Evolutionary conservation across 2,113 vertebrate genomes (phyloP), one percentile per base, ranked within the genome.

Genomic region (Willisornis vidua): DNA sequence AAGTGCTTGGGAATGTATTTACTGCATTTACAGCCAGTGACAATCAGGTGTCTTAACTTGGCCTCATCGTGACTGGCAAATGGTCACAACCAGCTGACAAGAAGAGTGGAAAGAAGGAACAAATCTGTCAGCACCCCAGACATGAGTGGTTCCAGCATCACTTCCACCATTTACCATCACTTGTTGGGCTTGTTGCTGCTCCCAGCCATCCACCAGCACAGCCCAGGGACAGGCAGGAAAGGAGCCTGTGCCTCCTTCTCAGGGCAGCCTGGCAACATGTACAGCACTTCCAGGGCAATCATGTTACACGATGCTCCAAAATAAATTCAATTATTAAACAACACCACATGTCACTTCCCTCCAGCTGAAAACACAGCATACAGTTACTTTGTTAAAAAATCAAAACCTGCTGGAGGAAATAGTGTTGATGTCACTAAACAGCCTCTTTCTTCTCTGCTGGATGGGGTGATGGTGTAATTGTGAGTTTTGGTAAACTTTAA

Each of bases 251-350:
- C 78, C 20, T 43, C 71, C 10, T 45, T 39, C 90, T 54, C 73
- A 74, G 83, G 76, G 85, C 85, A 84, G 90, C 85, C 75, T 48
- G 61, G 76, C 45, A 65, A 18, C 39, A 57, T 46, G 73, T 70
- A 73, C 57, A 58, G 37, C 35, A 66, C 86, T 93, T 81, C 57
- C 80, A 94, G 90, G 90, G 70, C 73, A 88, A 91, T 91, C 89
- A 73, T 31, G 65, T 54, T 95, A 93, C 90, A 95, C 3, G 23
- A 89, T 62, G 62, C 86, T 79, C 79, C 78, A 72, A 94, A 93
- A 94, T 86, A 97, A 92, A 95, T 93, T 90, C 16, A 82, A 79
- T 96, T 96, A 96, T 95, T 89, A 95, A 96, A 87, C 79, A 95
- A 25, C 46, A 66, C 88, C 90, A 70, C 82, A 96, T 95, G 96